Evolutionary conservation across 2,113 vertebrate genomes (phyloP), one percentile per base, ranked within the genome.

Genomic region (Chaenogobius annularis): DNA sequence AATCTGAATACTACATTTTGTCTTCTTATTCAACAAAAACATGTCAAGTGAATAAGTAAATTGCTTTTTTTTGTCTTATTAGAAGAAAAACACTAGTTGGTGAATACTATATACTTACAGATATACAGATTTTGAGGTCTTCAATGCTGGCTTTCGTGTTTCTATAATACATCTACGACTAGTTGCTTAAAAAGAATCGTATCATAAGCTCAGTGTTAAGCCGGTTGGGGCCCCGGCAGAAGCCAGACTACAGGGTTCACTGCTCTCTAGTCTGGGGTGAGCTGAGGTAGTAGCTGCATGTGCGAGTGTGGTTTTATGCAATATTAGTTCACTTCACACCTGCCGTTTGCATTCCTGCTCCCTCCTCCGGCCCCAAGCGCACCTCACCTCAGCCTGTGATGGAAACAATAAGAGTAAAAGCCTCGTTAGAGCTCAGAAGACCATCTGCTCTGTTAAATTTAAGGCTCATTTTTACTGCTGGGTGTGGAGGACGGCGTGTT

Each of bases 301-400:
- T 72, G 37, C 76, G 26, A 69, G 35, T 54, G 63, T 23, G 65
- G 58, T 44, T 73, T 70, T 56, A 79, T 77, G 48, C 68, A 72
- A 78, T 86, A 85, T 84, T 87, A 82, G 77, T 83, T 62, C 69
- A 48, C 46, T 0, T 65, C 78, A 82, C 88, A 92, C 90, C 91
- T 93, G 91, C 85, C 86, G 86, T 89, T 90, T 88, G 83, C 78
- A 89, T 86, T 89, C 80, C 85, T 83, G 75, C 78, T 80, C 90
- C 86, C 87, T 88, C 82, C 77, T 12, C n/a, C 70, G 48, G 66
- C 80, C 6, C 0, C 70, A 86, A 73, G 85, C 72, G 75, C 69
- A 75, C 55, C 59, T 66, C 59, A 54, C 52, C 58, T 70, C 74
- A 50, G 78, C 66, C 65, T 72, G 73, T 73, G 83, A 84, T 79